Evolutionary conservation across 1,140 invertebrate genomes (phyloP).

Genomic region (Drosophila ercepeae): DNA sequence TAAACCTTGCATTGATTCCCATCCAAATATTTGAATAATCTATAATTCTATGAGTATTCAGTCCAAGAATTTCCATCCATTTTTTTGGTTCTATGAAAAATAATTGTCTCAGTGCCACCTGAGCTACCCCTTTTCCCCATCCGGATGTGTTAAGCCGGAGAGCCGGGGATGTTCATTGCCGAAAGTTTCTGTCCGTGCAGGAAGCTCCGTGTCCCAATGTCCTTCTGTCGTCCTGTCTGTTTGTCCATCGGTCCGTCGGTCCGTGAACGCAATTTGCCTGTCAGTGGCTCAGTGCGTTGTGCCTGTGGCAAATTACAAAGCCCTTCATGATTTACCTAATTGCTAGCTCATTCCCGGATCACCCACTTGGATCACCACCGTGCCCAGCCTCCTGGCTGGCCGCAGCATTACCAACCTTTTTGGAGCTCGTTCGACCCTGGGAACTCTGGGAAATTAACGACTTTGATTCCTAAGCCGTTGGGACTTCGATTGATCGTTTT

Average conservation of each 20-base stretch:
- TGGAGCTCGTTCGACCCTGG: not conserved
- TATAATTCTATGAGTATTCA: too few relatives aligned
- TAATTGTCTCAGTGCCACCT: conserved; percentile 21
- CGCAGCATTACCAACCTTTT: not conserved
- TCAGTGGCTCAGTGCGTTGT: conserved; percentile 36
- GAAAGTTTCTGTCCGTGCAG: conserved; percentile 62
- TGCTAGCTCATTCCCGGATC: conserved; percentile 20
- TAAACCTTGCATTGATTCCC: too few relatives aligned
- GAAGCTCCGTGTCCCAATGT: conserved; percentile 22
- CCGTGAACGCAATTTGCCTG: conserved; percentile 51
- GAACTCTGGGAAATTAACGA: not conserved
- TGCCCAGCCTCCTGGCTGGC: not conserved
- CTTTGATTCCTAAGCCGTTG: not conserved
- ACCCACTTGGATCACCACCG: not conserved
- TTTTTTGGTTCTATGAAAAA: too few relatives aligned
- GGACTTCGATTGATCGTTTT: not conserved
- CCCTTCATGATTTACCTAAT: conserved; percentile 72
- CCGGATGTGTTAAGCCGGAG: conserved; percentile 64
- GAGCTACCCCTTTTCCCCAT: not conserved
- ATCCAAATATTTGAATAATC: too few relatives aligned
- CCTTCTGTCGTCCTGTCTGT: not conserved
- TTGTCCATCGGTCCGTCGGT: conserved; percentile 8
- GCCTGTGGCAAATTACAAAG: conserved; percentile 68
- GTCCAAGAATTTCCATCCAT: too few relatives aligned
- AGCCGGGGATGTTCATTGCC: conserved; percentile 71